Evolutionary conservation across 2,797 vertebrate genomes (phyloP).

Genomic region (Apogon talboti): DNA sequence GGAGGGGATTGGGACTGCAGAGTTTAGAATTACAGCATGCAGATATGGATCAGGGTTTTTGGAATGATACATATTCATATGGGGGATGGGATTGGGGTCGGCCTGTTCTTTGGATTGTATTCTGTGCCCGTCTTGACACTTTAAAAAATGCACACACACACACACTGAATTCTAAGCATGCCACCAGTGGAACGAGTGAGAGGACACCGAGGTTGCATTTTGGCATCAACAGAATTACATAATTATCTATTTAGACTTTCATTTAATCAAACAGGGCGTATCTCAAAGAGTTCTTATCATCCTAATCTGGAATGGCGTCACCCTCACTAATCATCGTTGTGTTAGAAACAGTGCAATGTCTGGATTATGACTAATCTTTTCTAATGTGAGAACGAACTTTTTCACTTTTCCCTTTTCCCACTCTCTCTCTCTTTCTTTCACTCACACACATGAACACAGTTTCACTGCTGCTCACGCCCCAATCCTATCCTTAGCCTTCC

Average conservation of each 20-base stretch:
- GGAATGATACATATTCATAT: conserved; percentile 76
- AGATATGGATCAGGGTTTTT: conserved; percentile 78
- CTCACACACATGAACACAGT: not conserved
- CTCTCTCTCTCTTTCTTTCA: conserved; percentile 3
- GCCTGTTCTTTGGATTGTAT: conserved; percentile 74
- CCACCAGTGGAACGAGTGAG: not conserved
- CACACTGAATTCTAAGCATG: conserved; percentile 7
- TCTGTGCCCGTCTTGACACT: conserved; percentile 49
- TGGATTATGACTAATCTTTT: conserved; percentile 51
- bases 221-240: conserved; percentile 53
- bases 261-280: conserved; percentile 42
- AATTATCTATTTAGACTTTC: conserved; percentile 58
- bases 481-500: conserved; percentile 40
- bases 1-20: conserved; percentile 23
- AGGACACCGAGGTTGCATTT: conserved; percentile 45
- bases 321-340: conserved; percentile 46
- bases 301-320: conserved; percentile 64
- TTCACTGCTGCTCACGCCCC: not conserved
- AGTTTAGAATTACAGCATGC: conserved; percentile 65
- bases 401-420: conserved; percentile 8
- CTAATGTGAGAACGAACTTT: conserved; percentile 48
- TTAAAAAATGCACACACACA: conserved; percentile 33
- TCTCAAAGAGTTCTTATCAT: conserved; percentile 51
- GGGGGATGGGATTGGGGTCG: conserved; percentile 77
- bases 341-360: conserved; percentile 25